A percentile compares a stretch with the other conserved stretches of the same genome.
phyloP scores from a whole-genome alignment of 2,113 vertebrate species.

The Carassius carassius region DNA sequence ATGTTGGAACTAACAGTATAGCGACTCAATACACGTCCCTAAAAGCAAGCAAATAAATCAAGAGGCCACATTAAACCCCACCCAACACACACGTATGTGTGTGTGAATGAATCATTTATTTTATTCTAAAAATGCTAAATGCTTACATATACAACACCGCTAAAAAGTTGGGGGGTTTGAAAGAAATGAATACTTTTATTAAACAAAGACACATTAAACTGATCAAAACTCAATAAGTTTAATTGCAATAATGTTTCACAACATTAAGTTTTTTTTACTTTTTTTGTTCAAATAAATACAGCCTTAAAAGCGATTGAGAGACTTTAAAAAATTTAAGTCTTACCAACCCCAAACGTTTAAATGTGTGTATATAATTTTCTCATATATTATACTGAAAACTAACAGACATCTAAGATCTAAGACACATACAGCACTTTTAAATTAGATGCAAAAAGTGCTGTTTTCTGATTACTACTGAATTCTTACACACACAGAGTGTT shows the following conservation, averaged over 20 bases:
- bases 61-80: neutral
- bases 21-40: neutral
- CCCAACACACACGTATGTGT: neutral
- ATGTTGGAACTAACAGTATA: neutral
- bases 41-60: slow-evolving; percentile 13
- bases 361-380: neutral
- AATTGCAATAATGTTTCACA: too few relatives aligned
- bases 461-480: neutral
- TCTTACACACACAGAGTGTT: slow-evolving; percentile 9
- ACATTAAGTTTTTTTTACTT: neutral
- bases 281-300: neutral
- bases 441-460: neutral
- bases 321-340: neutral
- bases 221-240: neutral
- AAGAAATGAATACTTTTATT: neutral
- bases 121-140: neutral
- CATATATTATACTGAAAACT: neutral
- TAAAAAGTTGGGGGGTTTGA: neutral
- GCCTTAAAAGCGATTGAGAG: neutral
- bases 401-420: neutral
- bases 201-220: neutral
- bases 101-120: neutral
- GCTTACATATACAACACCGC: neutral
- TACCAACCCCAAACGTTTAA: too few relatives aligned
- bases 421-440: neutral